These are phyloP conservation scores for Anthonomus grandis DNA, from an alignment of 1,140 invertebrate genomes.

Conservation along the genomic window DNA sequence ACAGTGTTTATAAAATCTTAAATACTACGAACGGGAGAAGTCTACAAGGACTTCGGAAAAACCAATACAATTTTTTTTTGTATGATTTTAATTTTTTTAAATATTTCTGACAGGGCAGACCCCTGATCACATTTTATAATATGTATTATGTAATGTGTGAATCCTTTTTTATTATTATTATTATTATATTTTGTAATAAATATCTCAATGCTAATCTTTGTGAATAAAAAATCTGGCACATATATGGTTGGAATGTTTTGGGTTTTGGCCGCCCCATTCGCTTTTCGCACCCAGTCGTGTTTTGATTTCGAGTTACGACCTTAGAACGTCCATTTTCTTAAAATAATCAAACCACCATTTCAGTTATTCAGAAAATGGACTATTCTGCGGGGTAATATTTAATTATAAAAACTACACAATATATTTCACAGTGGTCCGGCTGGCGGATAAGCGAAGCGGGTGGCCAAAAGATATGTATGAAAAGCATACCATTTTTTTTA, in stretches of 20 bases:
- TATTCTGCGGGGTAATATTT: slow-evolving; percentile 5
- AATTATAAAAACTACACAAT: slow-evolving; percentile 20
- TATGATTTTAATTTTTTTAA: too few species aligned
- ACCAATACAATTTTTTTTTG: slow-evolving; percentile 30
- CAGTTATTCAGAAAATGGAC: neutral
- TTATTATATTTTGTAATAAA: slow-evolving; percentile 15
- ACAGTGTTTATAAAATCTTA: slow-evolving; percentile 45
- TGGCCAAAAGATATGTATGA: slow-evolving; percentile 48
- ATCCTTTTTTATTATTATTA: slow-evolving; percentile 6
- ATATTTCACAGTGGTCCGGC: slow-evolving; percentile 19
- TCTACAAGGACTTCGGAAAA: slow-evolving; percentile 35
- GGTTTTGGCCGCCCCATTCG: slow-evolving; percentile 37
- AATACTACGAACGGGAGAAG: slow-evolving; percentile 40
- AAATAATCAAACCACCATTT: neutral
- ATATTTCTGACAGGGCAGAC: too few species aligned
- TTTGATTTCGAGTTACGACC: slow-evolving; percentile 32
- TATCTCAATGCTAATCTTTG: slow-evolving; percentile 42
- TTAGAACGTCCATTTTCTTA: neutral
- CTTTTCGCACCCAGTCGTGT: slow-evolving; percentile 16
- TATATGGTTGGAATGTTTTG: slow-evolving; percentile 52
- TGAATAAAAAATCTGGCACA: slow-evolving; percentile 52
- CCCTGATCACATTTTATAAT: slow-evolving; percentile 31
- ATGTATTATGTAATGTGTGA: slow-evolving; percentile 23
- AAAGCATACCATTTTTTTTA: slow-evolving; percentile 50
- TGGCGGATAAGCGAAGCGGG: slow-evolving; percentile 18